phyloP scores from a whole-genome alignment of 2,797 vertebrate species.

The Odontamblyopus lacepedii region DNA sequence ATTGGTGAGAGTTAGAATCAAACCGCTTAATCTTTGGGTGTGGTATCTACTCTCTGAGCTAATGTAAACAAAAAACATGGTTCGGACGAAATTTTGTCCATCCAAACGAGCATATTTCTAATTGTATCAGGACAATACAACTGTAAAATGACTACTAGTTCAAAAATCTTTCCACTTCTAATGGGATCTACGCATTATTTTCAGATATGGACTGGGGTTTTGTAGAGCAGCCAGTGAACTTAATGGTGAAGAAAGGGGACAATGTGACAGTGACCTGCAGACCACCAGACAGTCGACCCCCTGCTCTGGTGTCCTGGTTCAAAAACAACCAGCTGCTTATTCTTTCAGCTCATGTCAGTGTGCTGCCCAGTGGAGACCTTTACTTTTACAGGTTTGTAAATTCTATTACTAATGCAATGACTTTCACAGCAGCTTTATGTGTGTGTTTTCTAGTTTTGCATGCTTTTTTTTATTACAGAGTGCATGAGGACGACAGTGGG shows the following conservation, averaged over 20 bases:
- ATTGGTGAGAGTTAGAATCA: no score
- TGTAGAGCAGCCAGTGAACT: slow-evolving; percentile 65
- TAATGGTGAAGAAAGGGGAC: slow-evolving; percentile 64
- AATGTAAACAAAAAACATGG: no score
- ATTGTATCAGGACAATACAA: no score
- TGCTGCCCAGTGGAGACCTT: slow-evolving; percentile 73
- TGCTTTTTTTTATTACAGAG: slow-evolving; percentile 45
- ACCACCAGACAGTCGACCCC: slow-evolving; percentile 70
- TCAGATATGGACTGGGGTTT: slow-evolving; percentile 79
- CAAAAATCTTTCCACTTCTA: background rate
- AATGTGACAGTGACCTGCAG: slow-evolving; percentile 70
- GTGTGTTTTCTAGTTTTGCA: no score
- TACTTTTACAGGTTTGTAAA: slow-evolving; percentile 68
- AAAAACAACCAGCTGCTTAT: slow-evolving; percentile 69
- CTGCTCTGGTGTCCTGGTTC: slow-evolving; percentile 76
- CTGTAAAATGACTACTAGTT: no score
- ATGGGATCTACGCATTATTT: background rate
- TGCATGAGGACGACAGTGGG: slow-evolving; percentile 69
- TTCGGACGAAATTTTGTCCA: no score
- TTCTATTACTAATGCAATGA: background rate
- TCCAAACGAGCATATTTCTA: no score
- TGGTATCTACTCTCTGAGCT: no score
- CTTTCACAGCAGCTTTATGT: background rate
- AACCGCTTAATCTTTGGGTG: no score
- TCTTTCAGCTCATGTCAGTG: slow-evolving; percentile 31